Evolutionary conservation across 2,113 vertebrate species (phyloP).

Genomic region (Paratilapia polleni): DNA sequence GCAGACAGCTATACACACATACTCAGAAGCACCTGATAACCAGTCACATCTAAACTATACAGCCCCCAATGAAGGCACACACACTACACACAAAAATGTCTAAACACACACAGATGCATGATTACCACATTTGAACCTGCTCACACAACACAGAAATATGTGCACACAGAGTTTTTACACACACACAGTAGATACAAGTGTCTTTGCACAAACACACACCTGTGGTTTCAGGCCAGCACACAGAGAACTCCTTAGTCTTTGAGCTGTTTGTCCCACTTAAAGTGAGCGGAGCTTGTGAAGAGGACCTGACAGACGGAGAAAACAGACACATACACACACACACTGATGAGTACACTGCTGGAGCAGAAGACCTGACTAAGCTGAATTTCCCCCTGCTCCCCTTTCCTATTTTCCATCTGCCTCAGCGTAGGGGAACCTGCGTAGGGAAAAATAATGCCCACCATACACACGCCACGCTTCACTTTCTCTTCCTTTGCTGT

Average conservation of each 20-base stretch:
- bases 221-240: constrained; percentile 70
- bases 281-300: constrained; percentile 71
- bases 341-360: constrained; percentile 69
- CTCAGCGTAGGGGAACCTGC: constrained; percentile 79
- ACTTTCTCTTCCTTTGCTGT: constrained; percentile 57
- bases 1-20: constrained; percentile 4
- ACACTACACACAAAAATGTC: constrained; percentile 5
- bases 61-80: not conserved
- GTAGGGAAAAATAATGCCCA: constrained; percentile 75
- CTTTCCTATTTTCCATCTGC: constrained; percentile 82
- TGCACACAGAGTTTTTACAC: not conserved
- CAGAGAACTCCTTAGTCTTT: constrained; percentile 74
- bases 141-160: constrained; percentile 32
- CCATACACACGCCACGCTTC: constrained; percentile 63
- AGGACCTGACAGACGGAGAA: constrained; percentile 74
- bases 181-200: constrained; percentile 24
- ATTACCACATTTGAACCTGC: constrained; percentile 23
- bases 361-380: constrained; percentile 79
- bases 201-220: constrained; percentile 60
- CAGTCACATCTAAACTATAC: not conserved
- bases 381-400: constrained; percentile 77
- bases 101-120: not conserved
- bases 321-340: constrained; percentile 60
- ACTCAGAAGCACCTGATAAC: constrained; percentile 31
- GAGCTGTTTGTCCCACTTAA: constrained; percentile 77